phyloP scores from a whole-genome alignment of 2,888 invertebrate genomes.

The Lepidonotus clava region DNA sequence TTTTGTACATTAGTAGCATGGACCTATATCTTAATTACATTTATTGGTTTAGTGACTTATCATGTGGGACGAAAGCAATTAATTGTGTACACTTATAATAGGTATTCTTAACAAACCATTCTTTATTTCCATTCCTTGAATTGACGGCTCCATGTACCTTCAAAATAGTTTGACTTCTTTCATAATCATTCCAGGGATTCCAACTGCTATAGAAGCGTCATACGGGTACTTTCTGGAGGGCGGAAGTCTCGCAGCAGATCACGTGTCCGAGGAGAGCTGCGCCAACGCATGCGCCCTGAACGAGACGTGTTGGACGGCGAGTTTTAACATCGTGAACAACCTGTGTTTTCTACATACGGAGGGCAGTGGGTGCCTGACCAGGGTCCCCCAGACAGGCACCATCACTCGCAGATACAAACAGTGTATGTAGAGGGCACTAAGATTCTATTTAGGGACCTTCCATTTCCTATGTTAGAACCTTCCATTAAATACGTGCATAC shows the following conservation, averaged over 20 bases:
- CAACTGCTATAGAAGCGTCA: neutral
- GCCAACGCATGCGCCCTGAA: slow-evolving; percentile 3
- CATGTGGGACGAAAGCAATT: no score
- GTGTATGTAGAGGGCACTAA: slow-evolving; percentile 37
- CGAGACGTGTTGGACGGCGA: neutral
- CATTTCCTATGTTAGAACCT: no score
- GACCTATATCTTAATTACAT: no score
- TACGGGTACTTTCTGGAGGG: slow-evolving; percentile 29
- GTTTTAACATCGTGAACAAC: slow-evolving; percentile 23
- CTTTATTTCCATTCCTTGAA: no score
- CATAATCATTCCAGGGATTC: neutral
- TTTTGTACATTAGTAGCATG: no score
- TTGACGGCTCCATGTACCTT: no score
- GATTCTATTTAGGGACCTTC: no score
- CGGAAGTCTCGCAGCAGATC: neutral
- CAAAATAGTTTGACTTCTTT: no score
- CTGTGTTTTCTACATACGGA: neutral
- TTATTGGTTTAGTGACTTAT: neutral
- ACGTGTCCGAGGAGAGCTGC: slow-evolving; percentile 32
- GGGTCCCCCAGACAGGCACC: neutral
- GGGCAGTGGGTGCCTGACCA: neutral
- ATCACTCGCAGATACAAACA: slow-evolving; percentile 21
- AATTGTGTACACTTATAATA: no score
- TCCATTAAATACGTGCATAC: no score
- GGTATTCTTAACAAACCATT: no score